A percentile compares a stretch with the other conserved stretches of the same genome.
Evolutionary conservation across 2,113 vertebrate species (phyloP).

Genomic region (Archocentrus centrarchus): DNA sequence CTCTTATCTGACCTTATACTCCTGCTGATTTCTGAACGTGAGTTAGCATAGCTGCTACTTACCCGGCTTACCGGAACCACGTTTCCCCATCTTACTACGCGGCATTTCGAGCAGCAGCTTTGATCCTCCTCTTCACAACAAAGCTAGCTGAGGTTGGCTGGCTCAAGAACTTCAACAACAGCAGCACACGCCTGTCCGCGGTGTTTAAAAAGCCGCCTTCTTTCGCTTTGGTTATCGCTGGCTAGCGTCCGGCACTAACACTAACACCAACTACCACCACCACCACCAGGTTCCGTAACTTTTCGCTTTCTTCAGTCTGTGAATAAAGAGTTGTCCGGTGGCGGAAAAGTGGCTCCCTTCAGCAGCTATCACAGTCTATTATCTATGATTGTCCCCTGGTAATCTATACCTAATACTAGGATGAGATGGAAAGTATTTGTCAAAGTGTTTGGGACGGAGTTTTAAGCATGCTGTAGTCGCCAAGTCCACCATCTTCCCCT

Average conservation of each 20-base stretch:
- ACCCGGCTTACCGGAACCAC: conserved; percentile 78
- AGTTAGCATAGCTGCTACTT: conserved; percentile 39
- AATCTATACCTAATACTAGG: conserved; percentile 76
- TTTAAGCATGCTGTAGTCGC: conserved; percentile 75
- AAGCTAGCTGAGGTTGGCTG: conserved; percentile 39
- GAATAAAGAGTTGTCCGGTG: not conserved
- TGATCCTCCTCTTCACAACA: conserved; percentile 38
- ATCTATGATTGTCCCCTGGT: conserved; percentile 82
- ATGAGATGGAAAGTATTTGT: conserved; percentile 69
- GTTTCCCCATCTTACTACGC: conserved; percentile 82
- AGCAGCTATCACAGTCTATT: conserved; percentile 57
- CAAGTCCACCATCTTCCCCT: conserved; percentile 84
- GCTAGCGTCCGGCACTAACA: conserved; percentile 6
- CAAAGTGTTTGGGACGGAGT: conserved; percentile 79
- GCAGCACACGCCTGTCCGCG: not conserved
- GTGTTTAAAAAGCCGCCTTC: conserved; percentile 10
- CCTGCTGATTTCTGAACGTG: not conserved
- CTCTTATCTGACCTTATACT: not conserved
- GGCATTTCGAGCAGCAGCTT: conserved; percentile 72
- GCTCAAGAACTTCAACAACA: not conserved
- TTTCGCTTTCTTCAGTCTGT: conserved; percentile 1
- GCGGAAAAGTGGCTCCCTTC: not conserved
- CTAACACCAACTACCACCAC: not conserved
- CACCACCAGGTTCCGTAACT: conserved; percentile 23
- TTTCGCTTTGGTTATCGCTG: conserved; percentile 23